phyloP scores from a whole-genome alignment of 2,797 vertebrate species.

The Halcyon leucocephala region DNA sequence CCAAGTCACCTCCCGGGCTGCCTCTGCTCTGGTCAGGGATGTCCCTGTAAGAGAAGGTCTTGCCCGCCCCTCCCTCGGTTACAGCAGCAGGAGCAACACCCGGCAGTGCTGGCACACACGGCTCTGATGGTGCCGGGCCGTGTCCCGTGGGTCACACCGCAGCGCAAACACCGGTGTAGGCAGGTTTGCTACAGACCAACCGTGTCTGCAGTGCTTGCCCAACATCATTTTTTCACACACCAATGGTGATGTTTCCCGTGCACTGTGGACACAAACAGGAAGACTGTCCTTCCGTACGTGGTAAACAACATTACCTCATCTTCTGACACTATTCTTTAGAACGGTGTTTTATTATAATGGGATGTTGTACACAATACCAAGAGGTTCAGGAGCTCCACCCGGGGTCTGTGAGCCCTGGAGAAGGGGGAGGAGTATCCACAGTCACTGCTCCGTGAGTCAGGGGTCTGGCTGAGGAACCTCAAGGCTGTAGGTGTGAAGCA shows the following conservation, averaged over 20 bases:
- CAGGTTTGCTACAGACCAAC: not conserved
- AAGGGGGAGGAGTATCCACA: accelerated
- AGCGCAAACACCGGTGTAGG: accelerated
- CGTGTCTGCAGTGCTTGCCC: not conserved
- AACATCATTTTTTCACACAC: not conserved
- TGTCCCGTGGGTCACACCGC: accelerated
- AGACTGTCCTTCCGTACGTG: not conserved
- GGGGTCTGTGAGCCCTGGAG: not conserved
- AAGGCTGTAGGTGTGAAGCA: accelerated
- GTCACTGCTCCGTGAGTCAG: accelerated
- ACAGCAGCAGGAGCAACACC: not conserved
- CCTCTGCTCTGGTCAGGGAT: not conserved
- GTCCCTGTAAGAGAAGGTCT: accelerated
- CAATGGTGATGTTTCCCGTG: not conserved
- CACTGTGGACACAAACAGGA: slow-evolving; percentile 18
- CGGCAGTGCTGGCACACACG: accelerated
- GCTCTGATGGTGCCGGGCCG: not conserved
- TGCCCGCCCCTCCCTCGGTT: not conserved
- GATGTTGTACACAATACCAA: not conserved
- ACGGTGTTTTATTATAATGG: accelerated
- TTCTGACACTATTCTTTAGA: not conserved
- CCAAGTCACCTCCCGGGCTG: not conserved
- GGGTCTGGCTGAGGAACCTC: accelerated
- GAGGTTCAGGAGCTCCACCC: not conserved
- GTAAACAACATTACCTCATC: slow-evolving; percentile 2